These are phyloP conservation scores for Calypte anna DNA, from an alignment of 2,113 vertebrate genomes.

Conservation along the genomic window DNA sequence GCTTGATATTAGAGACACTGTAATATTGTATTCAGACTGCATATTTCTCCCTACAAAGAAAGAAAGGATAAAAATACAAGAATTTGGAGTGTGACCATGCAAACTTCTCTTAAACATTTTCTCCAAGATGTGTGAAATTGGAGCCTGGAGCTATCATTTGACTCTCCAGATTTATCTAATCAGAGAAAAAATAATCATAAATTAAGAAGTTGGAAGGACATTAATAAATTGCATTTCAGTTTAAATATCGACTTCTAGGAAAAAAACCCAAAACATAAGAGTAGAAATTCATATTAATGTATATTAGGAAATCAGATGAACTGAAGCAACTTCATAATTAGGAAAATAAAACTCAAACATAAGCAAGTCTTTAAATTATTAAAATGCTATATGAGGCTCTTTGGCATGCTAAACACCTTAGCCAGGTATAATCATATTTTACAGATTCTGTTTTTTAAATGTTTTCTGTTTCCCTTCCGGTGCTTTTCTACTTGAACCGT, in stretches of 20 bases:
- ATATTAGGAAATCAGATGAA: background rate
- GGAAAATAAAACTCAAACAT: background rate
- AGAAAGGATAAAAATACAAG: background rate
- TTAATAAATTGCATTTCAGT: background rate
- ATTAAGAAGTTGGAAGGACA: background rate
- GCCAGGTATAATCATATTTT: background rate
- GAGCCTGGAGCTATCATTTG: background rate
- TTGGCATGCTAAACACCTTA: background rate
- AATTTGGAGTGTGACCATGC: background rate
- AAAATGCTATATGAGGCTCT: background rate
- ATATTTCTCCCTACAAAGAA: background rate
- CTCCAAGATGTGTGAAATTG: background rate
- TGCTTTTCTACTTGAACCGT: background rate
- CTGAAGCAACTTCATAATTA: background rate
- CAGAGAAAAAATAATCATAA: background rate
- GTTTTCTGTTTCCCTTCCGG: background rate
- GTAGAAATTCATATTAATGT: background rate
- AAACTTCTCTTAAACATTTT: background rate
- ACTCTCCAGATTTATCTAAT: background rate
- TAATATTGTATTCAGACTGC: background rate
- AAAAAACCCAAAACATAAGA: background rate
- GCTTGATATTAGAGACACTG: background rate
- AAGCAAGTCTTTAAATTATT: background rate
- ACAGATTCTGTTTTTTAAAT: background rate
- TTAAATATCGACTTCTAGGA: background rate